phyloP scores from a whole-genome alignment of 2,797 vertebrate species.

The Lepilemur ruficaudatus region DNA sequence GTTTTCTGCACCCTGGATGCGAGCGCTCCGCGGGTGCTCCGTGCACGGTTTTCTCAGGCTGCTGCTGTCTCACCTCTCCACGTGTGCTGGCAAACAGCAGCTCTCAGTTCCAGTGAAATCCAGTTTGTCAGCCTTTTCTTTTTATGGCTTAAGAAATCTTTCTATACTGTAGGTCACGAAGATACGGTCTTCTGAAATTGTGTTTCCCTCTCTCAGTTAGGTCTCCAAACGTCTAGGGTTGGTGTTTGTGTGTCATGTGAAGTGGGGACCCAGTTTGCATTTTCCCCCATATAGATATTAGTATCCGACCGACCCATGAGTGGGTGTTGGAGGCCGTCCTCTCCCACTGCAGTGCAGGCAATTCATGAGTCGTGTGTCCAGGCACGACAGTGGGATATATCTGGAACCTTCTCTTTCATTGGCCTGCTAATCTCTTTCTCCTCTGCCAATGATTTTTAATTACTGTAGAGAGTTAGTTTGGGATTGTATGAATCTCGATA shows the following conservation, averaged over 20 bases:
- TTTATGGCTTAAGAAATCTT: background rate
- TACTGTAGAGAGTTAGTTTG: background rate
- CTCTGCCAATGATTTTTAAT: background rate
- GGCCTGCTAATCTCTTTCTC: background rate
- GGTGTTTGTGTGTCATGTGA: background rate
- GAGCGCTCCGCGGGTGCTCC: background rate
- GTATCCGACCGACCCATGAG: too few species aligned
- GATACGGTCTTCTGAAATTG: background rate
- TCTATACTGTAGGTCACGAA: background rate
- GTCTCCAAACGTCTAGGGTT: background rate
- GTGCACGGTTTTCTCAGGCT: too few species aligned
- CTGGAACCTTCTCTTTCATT: background rate
- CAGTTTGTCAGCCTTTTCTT: background rate
- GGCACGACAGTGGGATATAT: too few species aligned
- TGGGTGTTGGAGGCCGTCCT: background rate
- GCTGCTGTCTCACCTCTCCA: background rate
- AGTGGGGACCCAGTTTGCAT: background rate
- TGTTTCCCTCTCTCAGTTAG: background rate
- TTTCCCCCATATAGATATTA: background rate
- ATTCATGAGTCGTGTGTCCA: fast-evolving
- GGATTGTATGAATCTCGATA: background rate
- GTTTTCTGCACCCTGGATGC: too few species aligned
- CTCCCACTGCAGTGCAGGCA: too few species aligned
- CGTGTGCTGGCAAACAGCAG: background rate
- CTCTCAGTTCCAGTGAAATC: background rate